A percentile compares a stretch with the other conserved stretches of the same genome.
Evolutionary conservation across 2,888 invertebrate species (phyloP).

Genomic region (Leptopilina syphax): DNA sequence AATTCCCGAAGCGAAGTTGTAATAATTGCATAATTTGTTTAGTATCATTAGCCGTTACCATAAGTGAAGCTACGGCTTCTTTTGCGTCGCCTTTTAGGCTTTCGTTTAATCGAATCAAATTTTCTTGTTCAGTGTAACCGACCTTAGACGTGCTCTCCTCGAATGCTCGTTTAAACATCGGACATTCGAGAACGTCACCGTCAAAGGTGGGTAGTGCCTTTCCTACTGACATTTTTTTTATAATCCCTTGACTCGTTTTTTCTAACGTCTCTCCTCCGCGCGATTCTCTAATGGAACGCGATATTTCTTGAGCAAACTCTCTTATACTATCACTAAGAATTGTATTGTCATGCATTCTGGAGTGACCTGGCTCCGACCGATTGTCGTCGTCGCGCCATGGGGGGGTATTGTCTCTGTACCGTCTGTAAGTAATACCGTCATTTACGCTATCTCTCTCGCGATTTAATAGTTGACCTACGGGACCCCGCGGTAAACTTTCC

Average conservation of each 20-base stretch:
- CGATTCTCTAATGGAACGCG: conserved; percentile 2
- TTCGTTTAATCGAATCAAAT: conserved; percentile 33
- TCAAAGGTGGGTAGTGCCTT: conserved; percentile 16
- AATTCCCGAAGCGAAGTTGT: conserved; percentile 45
- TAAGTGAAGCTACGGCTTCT: conserved; percentile 40
- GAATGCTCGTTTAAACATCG: conserved; percentile 39
- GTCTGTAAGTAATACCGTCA: background rate
- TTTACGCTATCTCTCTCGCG: background rate
- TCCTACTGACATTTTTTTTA: background rate
- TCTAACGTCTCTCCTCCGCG: background rate
- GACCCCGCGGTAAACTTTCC: background rate
- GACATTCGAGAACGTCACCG: conserved; percentile 41
- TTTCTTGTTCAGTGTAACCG: conserved; percentile 43
- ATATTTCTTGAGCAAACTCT: background rate
- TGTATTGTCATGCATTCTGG: background rate
- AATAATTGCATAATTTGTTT: conserved; percentile 28
- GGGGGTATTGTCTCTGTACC: background rate
- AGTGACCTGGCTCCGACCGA: background rate
- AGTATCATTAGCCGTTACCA: conserved; percentile 31
- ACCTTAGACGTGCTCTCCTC: conserved; percentile 33
- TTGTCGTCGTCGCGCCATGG: background rate
- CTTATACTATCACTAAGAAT: background rate
- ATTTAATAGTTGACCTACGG: background rate
- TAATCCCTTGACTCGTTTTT: background rate
- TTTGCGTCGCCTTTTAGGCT: conserved; percentile 32